Base-by-base conservation (phyloP, 2,797 vertebrate genomes). In the Chelonia mydas region DNA sequence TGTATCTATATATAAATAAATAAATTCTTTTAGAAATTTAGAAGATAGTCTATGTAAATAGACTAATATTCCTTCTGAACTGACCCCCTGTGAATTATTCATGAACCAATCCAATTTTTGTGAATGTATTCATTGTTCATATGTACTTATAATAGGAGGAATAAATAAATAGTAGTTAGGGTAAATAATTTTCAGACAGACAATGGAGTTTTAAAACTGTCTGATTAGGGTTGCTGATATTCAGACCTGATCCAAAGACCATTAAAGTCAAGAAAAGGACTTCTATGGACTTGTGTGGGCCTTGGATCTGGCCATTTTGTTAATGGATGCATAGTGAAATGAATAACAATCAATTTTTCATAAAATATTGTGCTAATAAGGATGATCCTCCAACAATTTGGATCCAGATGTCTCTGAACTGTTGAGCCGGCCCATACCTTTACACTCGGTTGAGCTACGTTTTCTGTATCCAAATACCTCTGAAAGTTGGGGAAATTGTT, bases 401-500 rank as follows among this genome's bases (percentile, higher is more conserved):
- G 68, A 72, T 68, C 16, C 33, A 65, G 61, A 68, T 37, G 37
- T 72, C 68, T 25, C 28, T n/a, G 2, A 51, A 90, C 80, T 95
- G 50, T 59, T 94, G 59, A 12, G 23, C 81, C 90, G 81, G 41
- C 6, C 16, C 78, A 54, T 11, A 45, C 83, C 80, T 87, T 80
- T 87, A 50, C 53, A 93, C 88, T 94, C 85, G 79, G 83, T 61
- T 90, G 27, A 1, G 0, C 81, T 86, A 77, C 15, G n/a, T 81
- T 72, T 90, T 92, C 76, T 95, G 65, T 81, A 53, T 94, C 27
- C 51, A 92, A 49, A 79, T 17, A 61, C 79, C 31, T 68, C 47
- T 93, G 88, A 84, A 78, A 94, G 54, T 91, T 90, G 68, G 61
- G 78, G 84, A 78, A 87, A 95, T 49, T 93, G 94, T 92, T 95